phyloP scores from a whole-genome alignment of 2,113 vertebrate genomes.

The Octodon degus region DNA sequence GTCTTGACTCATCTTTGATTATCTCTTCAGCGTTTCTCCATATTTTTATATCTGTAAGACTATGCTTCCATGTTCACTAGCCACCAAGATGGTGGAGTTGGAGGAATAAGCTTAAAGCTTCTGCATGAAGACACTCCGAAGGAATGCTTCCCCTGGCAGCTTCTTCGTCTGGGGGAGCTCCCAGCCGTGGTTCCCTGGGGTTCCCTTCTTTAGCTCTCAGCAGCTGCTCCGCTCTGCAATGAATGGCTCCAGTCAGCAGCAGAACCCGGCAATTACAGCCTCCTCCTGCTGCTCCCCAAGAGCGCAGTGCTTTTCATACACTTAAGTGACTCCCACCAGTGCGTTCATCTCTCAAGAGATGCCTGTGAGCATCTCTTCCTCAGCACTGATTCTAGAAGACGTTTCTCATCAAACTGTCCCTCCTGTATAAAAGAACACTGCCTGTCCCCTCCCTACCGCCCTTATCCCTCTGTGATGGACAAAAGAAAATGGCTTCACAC shows the following conservation, averaged over 20 bases:
- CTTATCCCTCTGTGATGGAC: background rate
- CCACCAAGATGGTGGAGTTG: background rate
- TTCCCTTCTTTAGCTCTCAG: conserved; percentile 23
- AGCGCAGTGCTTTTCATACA: conserved; percentile 31
- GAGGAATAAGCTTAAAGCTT: background rate
- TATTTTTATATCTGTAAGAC: background rate
- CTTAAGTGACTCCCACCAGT: conserved; percentile 39
- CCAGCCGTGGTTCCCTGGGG: conserved; percentile 30
- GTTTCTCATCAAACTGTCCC: background rate
- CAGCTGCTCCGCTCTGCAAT: conserved; percentile 60
- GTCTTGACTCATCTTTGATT: background rate
- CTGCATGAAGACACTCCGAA: background rate
- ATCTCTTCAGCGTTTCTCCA: background rate
- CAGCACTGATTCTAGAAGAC: background rate
- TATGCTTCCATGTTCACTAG: background rate
- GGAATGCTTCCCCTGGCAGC: conserved; percentile 29
- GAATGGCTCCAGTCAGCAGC: conserved; percentile 65
- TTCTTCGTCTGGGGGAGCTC: conserved; percentile 47
- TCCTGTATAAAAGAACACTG: background rate
- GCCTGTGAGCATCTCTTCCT: background rate
- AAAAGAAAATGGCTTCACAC: background rate
- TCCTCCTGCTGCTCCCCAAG: conserved; percentile 64
- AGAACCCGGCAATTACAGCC: conserved; percentile 12
- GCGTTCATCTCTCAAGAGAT: conserved; percentile 24
- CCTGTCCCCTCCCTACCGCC: background rate